Evolutionary conservation across 2,888 invertebrate species (phyloP).

Genomic region (Ashinkailepas kermadecensis): DNA sequence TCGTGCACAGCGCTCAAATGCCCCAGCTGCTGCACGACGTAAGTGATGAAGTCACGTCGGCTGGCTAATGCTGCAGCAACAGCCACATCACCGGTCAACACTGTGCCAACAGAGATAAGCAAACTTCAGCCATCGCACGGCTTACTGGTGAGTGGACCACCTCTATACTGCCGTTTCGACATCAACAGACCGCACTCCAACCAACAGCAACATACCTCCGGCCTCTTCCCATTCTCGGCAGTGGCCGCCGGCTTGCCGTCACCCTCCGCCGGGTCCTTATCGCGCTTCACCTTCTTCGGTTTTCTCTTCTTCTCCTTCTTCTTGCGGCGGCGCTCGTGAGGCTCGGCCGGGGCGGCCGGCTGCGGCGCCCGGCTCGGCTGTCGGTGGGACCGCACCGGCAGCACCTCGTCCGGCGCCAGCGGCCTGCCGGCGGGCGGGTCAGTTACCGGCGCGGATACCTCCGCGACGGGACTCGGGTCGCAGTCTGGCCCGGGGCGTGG

Average conservation of each 20-base stretch:
- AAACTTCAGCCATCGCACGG: too few species aligned
- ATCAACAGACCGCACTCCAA: too few species aligned
- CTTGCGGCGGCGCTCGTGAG: slow-evolving; percentile 35
- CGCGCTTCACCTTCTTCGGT: slow-evolving; percentile 37
- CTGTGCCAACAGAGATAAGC: too few species aligned
- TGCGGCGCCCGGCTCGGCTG: not conserved
- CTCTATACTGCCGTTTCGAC: too few species aligned
- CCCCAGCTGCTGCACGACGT: too few species aligned
- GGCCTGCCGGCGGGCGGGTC: slow-evolving; percentile 14
- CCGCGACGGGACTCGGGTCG: too few species aligned
- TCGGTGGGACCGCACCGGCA: slow-evolving; percentile 23
- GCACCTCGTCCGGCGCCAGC: slow-evolving; percentile 24
- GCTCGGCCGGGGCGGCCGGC: not conserved
- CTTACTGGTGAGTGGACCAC: too few species aligned
- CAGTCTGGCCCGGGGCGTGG: too few species aligned
- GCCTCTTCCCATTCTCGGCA: not conserved
- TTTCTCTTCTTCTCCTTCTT: slow-evolving; percentile 50
- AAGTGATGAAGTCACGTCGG: too few species aligned
- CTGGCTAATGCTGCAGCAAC: too few species aligned
- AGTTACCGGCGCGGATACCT: too few species aligned
- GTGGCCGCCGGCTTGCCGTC: slow-evolving; percentile 24
- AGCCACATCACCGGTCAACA: too few species aligned
- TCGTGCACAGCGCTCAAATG: not conserved
- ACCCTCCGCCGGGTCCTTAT: slow-evolving; percentile 31
- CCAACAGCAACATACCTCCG: not conserved